Base-by-base conservation (phyloP, 2,113 vertebrate genomes). In the Danionella cerebrum region DNA sequence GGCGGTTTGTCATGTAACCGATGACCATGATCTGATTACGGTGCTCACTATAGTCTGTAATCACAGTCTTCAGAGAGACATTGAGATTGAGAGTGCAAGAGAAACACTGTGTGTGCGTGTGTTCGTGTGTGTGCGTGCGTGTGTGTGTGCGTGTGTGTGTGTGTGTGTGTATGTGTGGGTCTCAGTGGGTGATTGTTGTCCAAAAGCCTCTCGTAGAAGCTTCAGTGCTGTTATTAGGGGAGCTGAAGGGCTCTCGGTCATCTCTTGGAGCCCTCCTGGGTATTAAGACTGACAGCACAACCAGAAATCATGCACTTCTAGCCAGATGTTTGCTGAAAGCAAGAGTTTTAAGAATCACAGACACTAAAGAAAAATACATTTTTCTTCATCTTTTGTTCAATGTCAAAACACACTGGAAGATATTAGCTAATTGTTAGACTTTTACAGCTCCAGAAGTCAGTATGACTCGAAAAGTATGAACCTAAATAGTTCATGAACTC, bases 161-260 rank as follows among this genome's bases (percentile, higher is more conserved):
- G 39, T 42, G 41, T 44, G 45, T 13, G 45, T 48, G 31, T 53
- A 38, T 54, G 36, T 44, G 68, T 24, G 18, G 18, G 22, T 42
- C 31, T 14, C 14, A 27, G 50, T 22, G 42, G 29, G 35, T 31
- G 50, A 50, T 47, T 21, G 53, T 39, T 21, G 24, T 64, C 45
- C 12, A 14, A 27, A 29, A 60, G 33, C 38, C 27, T 33, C 62
- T 45, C 44, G 24, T 53, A 6, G 47, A 33, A 14, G 29, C 41
- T 50, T 51, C 33, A 38, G 6, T 33, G 51, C 27, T 51, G 38
- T 67, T 66, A 67, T 63, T 60, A 33, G 36, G 38, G 21, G 25
- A 42, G 45, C 16, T 70, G 41, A 33, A 64, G 38, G 63, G 24
- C 38, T 38, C 11, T 63, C 21, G 45, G 25, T 42, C 21, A 12